Conservation (phyloP, 2,113 vertebrate species). For the Nibea albiflora region DNA sequence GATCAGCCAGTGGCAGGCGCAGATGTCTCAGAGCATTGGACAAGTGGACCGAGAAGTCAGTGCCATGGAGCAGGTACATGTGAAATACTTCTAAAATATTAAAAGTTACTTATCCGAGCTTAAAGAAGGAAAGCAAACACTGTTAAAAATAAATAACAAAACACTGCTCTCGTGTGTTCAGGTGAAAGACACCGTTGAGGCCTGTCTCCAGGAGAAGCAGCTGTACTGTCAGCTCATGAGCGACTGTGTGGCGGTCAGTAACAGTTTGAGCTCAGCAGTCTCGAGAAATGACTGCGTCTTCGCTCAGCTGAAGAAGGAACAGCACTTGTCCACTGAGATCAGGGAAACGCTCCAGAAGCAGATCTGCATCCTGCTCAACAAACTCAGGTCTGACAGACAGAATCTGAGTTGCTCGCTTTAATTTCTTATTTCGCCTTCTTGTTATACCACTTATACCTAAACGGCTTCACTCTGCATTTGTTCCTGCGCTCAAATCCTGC, state of each 20-base stretch:
- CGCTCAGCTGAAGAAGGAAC: constrained; percentile 8
- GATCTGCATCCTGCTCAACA: constrained; percentile 18
- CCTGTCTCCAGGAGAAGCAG: constrained; percentile 33
- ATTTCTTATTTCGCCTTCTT: background rate
- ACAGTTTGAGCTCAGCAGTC: background rate
- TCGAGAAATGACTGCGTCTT: constrained; percentile 1
- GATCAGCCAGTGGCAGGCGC: constrained; percentile 41
- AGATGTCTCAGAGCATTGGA: constrained; percentile 17
- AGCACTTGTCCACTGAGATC: constrained; percentile 12
- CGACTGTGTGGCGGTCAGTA: constrained; percentile 14
- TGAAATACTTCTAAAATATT: background rate
- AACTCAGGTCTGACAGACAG: constrained; percentile 26
- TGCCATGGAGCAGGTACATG: constrained; percentile 28
- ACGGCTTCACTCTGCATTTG: too few species aligned
- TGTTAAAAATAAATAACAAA: background rate
- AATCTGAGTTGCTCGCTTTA: background rate
- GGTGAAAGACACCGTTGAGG: constrained; percentile 24
- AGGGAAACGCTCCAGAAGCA: constrained; percentile 33
- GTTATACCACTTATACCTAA: too few species aligned
- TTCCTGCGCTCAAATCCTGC: too few species aligned
- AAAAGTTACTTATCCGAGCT: background rate
- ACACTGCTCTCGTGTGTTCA: constrained; percentile 10
- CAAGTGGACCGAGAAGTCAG: constrained; percentile 17
- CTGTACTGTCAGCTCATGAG: constrained; percentile 29
- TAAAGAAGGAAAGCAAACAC: too few species aligned